phyloP scores from a whole-genome alignment of 2,888 invertebrate genomes.

The Drosophila limbata region DNA sequence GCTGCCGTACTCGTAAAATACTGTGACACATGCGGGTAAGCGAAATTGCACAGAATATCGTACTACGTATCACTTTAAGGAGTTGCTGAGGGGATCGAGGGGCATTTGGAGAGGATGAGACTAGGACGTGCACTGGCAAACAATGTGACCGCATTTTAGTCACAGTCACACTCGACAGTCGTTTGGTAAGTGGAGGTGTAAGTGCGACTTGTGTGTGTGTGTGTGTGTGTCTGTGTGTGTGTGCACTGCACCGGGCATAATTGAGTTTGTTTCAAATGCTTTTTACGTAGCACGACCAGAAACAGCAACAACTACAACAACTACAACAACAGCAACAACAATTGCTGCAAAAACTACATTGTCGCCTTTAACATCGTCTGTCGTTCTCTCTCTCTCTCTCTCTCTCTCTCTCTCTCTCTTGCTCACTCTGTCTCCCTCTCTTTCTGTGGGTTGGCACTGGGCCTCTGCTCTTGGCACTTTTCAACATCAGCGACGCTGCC shows the following conservation, averaged over 20 bases:
- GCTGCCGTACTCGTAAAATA: constrained; percentile 67
- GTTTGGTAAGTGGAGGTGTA: constrained; percentile 37
- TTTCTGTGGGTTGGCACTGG: constrained; percentile 41
- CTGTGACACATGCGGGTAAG: constrained; percentile 77
- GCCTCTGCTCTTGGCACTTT: constrained; percentile 57
- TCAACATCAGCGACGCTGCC: constrained; percentile 50
- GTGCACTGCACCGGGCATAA: constrained; percentile 77
- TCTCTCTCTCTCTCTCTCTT: constrained; percentile 13
- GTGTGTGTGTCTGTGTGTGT: constrained; percentile 47
- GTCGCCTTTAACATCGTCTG: constrained; percentile 56
- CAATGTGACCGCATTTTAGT: constrained; percentile 83
- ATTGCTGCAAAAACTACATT: constrained; percentile 60
- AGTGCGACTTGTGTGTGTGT: constrained; percentile 14
- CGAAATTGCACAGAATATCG: constrained; percentile 58
- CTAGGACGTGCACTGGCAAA: constrained; percentile 64
- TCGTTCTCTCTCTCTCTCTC: constrained; percentile 7
- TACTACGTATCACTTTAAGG: constrained; percentile 37
- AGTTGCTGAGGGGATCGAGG: neutral
- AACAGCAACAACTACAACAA: constrained; percentile 25
- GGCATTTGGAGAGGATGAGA: constrained; percentile 26
- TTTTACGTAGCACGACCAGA: constrained; percentile 75
- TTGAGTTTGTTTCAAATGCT: constrained; percentile 80
- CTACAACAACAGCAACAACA: constrained; percentile 34
- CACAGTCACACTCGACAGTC: constrained; percentile 70
- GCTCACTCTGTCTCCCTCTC: constrained; percentile 14